A percentile compares a stretch with the other conserved stretches of the same genome.
Conservation (phyloP, 2,113 vertebrate species). For the Noctilio leporinus region DNA sequence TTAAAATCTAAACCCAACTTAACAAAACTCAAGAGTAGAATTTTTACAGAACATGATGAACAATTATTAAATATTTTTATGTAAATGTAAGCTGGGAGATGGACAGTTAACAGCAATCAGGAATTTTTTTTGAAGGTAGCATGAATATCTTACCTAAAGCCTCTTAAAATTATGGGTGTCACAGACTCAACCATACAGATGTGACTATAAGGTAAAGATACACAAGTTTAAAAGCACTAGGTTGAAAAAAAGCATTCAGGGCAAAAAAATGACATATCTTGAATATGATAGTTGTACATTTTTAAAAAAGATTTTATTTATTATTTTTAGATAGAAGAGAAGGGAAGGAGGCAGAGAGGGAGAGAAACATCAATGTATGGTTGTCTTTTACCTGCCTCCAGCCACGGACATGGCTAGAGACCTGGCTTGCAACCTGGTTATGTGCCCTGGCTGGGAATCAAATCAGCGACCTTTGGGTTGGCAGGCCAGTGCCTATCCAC, state of each 20-base stretch:
- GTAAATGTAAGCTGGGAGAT: neutral
- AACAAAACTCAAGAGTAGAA: conserved; percentile 1
- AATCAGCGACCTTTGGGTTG: too few relatives aligned
- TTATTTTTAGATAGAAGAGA: too few relatives aligned
- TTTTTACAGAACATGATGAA: neutral
- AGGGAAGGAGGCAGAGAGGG: too few relatives aligned
- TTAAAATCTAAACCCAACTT: conserved; percentile 31
- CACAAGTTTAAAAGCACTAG: neutral
- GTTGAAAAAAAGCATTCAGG: neutral
- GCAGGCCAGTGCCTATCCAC: too few relatives aligned
- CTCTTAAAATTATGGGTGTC: neutral
- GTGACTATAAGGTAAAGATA: neutral
- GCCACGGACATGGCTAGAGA: too few relatives aligned
- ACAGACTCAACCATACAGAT: neutral
- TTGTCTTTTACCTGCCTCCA: too few relatives aligned
- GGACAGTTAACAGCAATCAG: neutral
- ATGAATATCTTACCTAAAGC: neutral
- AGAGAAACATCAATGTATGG: too few relatives aligned
- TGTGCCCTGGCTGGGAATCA: too few relatives aligned
- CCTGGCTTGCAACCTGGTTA: too few relatives aligned
- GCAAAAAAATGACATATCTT: neutral
- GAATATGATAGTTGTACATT: neutral
- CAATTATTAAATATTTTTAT: conserved; percentile 37
- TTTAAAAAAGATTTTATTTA: too few relatives aligned
- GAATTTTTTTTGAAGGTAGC: neutral